Evolutionary conservation across 2,113 vertebrate species (phyloP).

Genomic region (Corvus cornix): DNA sequence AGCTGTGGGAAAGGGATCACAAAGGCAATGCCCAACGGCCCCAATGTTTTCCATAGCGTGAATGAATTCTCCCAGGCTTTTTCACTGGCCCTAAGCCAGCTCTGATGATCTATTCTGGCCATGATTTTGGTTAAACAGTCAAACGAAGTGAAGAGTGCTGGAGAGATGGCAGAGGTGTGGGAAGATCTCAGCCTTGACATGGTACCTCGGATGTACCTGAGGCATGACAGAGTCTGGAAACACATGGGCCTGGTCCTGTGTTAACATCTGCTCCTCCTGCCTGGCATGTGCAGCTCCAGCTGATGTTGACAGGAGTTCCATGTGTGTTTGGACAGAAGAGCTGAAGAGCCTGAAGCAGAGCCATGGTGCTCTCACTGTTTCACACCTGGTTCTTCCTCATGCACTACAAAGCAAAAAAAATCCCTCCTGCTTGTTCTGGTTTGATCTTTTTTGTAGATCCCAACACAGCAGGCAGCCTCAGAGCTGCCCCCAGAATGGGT

Average conservation of each 20-base stretch:
- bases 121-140: background rate
- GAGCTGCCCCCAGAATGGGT: background rate
- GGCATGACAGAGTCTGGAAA: background rate
- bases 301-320: background rate
- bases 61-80: background rate
- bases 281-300: background rate
- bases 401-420: background rate
- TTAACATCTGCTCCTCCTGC: background rate
- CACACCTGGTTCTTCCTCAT: background rate
- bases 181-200: background rate
- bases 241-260: accelerated
- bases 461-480: background rate
- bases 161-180: accelerated
- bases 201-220: background rate
- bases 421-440: background rate
- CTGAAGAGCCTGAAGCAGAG: background rate
- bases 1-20: background rate
- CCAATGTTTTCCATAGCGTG: accelerated
- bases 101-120: background rate
- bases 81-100: background rate
- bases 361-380: accelerated
- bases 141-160: background rate
- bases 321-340: background rate
- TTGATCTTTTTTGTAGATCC: background rate
- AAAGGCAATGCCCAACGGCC: background rate